Base-by-base conservation (phyloP, 2,888 invertebrate genomes). In the Helobdella robusta region DNA sequence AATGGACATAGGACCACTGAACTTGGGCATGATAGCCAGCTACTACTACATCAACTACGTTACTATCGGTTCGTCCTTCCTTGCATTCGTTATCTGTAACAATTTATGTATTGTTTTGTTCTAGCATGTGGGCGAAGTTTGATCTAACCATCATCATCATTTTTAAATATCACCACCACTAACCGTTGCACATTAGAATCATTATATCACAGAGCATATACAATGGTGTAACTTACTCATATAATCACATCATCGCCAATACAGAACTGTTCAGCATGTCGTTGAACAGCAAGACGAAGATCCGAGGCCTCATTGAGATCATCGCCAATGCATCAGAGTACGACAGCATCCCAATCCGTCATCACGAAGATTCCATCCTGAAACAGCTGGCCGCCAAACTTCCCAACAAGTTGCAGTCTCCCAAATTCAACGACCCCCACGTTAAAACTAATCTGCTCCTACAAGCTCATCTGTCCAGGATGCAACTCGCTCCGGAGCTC, bases 31-130 rank as follows among this genome's bases (percentile, higher is more conserved):
- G 95, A 99, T 99, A 78, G 97, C 98, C 0, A 94, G 97, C 0
- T 99, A 99, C 81, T 99, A 99, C 80, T 98, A 98, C 81, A 98
- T 98, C 75, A 95, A 97, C 80, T 98, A 99, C 75, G 94, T 95
- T 0, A 99, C 98, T 0, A 98, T 98, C 67, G 89, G 89, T 89
- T 76, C 79, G 73, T n/a, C 35, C 5, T 32, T 23, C 48, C 54
- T n/a, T 48, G 48, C 20, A 48, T 11, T 2, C 18, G 2, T 5
- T 48, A 48, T 5, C 25, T 8, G 15, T 48, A 25, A 5, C 36
- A 30, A 4, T 61, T 48, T 23, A 48, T 25, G 18, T 30, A 56
- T 56, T 30, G 2, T 6, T n/a, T n/a, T n/a, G n/a, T n/a, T n/a
- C n/a, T n/a, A n/a, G n/a, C n/a, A n/a, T n/a, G n/a, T n/a, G n/a